Evolutionary conservation across 2,888 invertebrate genomes (phyloP).

Genomic region (Leptothorax acervorum): DNA sequence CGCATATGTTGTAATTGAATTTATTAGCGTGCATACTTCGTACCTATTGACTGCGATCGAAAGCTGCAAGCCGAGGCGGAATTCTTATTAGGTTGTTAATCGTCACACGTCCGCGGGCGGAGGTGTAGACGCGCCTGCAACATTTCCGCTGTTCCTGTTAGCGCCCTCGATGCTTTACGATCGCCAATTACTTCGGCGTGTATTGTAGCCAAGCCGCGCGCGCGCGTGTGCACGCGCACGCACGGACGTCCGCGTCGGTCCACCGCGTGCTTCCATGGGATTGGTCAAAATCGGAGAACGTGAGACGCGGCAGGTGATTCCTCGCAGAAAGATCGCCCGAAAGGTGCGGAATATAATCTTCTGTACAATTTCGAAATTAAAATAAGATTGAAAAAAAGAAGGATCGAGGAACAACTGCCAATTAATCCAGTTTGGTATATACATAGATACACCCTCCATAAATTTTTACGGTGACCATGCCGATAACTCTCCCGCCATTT

Average conservation of each 20-base stretch:
- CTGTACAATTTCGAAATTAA: neutral
- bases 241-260: slow-evolving; percentile 7
- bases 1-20: neutral
- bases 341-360: neutral
- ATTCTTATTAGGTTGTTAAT: slow-evolving; percentile 74
- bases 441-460: neutral
- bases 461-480: neutral
- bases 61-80: slow-evolving; percentile 9
- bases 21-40: slow-evolving; percentile 6
- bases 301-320: slow-evolving; percentile 32
- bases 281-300: slow-evolving; percentile 21
- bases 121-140: slow-evolving; percentile 62
- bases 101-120: slow-evolving; percentile 62
- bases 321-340: neutral
- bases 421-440: slow-evolving; percentile 5
- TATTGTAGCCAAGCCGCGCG: slow-evolving; percentile 33
- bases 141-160: slow-evolving; percentile 78
- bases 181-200: slow-evolving; percentile 77
- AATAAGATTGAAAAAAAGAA: neutral
- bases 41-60: neutral
- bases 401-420: neutral
- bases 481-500: neutral
- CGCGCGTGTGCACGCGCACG: slow-evolving; percentile 22
- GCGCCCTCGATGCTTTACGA: slow-evolving; percentile 81
- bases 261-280: slow-evolving; percentile 9